These are phyloP conservation scores for Limnothrissa miodon DNA, from an alignment of 2,113 vertebrate genomes.

Conservation along the genomic window DNA sequence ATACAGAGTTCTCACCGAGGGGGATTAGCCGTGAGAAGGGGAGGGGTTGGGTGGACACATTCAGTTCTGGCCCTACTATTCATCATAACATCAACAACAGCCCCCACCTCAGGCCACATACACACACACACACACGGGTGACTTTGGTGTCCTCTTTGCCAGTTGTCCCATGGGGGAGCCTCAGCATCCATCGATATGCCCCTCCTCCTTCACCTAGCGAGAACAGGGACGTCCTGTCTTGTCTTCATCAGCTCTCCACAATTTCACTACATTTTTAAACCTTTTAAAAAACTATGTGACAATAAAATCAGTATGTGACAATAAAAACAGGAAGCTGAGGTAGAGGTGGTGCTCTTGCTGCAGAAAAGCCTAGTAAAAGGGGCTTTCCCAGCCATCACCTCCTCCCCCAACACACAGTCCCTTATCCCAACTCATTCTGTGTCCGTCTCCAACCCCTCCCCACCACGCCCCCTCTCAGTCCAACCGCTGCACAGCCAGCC, in stretches of 20 bases:
- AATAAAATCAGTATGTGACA: too few species aligned
- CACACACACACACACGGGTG: background rate
- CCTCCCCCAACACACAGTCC: background rate
- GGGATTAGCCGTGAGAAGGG: slow-evolving; percentile 9
- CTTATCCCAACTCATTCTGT: background rate
- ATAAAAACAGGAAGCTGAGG: background rate
- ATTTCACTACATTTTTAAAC: too few species aligned
- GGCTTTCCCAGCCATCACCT: background rate
- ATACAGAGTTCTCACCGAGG: slow-evolving; percentile 24
- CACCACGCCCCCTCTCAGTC: background rate
- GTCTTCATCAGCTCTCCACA: too few species aligned
- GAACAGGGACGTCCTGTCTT: slow-evolving; percentile 24
- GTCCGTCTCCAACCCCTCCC: too few species aligned
- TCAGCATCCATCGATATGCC: background rate
- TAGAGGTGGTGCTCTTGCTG: background rate
- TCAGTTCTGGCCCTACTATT: background rate
- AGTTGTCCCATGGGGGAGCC: background rate
- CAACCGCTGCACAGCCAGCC: background rate
- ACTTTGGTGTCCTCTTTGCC: background rate
- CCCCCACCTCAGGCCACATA: background rate
- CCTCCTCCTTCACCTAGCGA: background rate
- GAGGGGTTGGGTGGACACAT: background rate
- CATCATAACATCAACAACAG: background rate
- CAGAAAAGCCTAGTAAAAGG: slow-evolving; percentile 30
- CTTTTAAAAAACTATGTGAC: too few species aligned